phyloP scores from a whole-genome alignment of 2,113 vertebrate genomes.

The Amphiprion ocellaris region DNA sequence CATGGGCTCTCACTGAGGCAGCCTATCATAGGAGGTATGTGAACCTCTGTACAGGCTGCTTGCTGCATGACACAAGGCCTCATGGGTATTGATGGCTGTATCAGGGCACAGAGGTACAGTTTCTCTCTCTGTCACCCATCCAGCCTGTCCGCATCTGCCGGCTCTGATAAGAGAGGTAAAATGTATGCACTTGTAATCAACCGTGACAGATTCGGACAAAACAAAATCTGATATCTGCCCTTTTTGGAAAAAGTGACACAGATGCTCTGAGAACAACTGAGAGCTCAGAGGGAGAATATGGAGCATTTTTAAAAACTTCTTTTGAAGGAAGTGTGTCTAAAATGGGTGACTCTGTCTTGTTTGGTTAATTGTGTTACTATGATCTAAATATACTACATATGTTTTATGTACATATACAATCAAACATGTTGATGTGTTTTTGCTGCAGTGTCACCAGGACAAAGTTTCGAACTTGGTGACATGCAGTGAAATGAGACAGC shows the following conservation, averaged over 20 bases:
- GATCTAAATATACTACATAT: slow-evolving; percentile 1
- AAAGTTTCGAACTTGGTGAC: slow-evolving; percentile 74
- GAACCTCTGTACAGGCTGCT: slow-evolving; percentile 57
- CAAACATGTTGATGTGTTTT: slow-evolving; percentile 29
- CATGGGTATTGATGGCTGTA: slow-evolving; percentile 81
- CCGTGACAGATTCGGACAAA: slow-evolving; percentile 33
- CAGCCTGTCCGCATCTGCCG: slow-evolving; percentile 40
- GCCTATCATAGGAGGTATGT: slow-evolving; percentile 67
- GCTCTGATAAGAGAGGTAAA: slow-evolving; percentile 52
- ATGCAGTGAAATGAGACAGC: slow-evolving; percentile 62
- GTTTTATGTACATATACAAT: slow-evolving; percentile 19
- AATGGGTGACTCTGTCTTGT: slow-evolving; percentile 1
- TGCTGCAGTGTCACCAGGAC: slow-evolving; percentile 44
- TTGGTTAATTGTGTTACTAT: slow-evolving; percentile 3
- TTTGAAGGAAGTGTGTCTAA: neutral
- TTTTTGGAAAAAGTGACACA: slow-evolving; percentile 32
- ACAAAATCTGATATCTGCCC: slow-evolving; percentile 44
- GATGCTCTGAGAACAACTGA: slow-evolving; percentile 15
- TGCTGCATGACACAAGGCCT: slow-evolving; percentile 67
- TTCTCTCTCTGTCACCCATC: slow-evolving; percentile 64
- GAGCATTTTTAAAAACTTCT: neutral
- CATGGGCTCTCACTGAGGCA: slow-evolving; percentile 66
- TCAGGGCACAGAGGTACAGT: slow-evolving; percentile 73
- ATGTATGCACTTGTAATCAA: slow-evolving; percentile 49
- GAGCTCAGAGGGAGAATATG: neutral